Conservation (phyloP, 2,888 invertebrate species). For the Anticlea derivata region DNA sequence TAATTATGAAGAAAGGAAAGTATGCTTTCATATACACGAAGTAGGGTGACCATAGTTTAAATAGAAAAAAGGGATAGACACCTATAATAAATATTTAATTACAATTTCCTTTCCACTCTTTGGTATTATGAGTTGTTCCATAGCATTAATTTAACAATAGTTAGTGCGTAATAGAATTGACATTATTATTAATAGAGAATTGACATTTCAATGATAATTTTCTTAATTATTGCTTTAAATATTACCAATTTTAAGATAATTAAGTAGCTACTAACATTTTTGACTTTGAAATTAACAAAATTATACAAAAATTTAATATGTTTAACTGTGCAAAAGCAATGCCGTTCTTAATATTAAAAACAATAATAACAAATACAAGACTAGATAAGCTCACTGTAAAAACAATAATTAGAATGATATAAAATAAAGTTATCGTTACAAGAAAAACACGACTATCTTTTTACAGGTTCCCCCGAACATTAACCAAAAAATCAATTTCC, state of each 20-base stretch:
- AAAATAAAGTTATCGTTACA: background rate
- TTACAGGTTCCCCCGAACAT: background rate
- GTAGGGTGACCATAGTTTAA: conserved; percentile 61
- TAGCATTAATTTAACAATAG: conserved; percentile 35
- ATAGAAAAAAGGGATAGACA: conserved; percentile 66
- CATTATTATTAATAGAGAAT: conserved; percentile 38
- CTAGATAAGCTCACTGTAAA: background rate
- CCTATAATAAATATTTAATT: conserved; percentile 51
- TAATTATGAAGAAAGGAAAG: conserved; percentile 42
- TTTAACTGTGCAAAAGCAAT: background rate
- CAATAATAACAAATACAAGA: background rate
- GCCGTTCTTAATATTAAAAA: too few relatives aligned
- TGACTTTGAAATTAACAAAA: background rate
- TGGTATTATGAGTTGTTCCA: conserved; percentile 49
- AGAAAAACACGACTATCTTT: background rate
- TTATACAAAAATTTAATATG: background rate
- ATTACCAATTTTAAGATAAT: background rate
- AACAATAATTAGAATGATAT: too few relatives aligned
- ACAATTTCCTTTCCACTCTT: conserved; percentile 45
- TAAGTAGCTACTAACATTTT: background rate
- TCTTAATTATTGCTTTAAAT: conserved; percentile 14
- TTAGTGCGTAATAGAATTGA: conserved; percentile 32
- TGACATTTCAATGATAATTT: conserved; percentile 30
- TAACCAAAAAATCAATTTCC: conserved; percentile 17
- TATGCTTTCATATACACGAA: conserved; percentile 49